phyloP scores from a whole-genome alignment of 2,113 vertebrate genomes.

The Toxostoma redivivum region DNA sequence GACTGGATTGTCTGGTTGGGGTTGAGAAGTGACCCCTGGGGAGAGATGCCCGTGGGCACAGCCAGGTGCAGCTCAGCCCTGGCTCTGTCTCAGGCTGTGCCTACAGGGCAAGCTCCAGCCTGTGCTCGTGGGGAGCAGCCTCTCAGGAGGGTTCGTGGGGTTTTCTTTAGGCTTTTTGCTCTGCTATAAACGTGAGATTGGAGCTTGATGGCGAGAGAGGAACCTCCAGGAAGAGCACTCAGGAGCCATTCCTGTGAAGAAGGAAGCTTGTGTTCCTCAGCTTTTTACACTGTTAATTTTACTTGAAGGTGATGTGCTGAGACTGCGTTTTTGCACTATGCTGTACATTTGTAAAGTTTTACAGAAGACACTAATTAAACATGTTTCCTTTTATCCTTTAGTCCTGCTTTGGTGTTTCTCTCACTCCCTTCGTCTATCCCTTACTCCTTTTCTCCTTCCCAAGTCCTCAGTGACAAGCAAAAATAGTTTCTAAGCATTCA shows the following conservation, averaged over 20 bases:
- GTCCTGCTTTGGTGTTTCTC: not conserved
- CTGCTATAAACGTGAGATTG: not conserved
- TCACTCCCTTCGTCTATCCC: not conserved
- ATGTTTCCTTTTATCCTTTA: conserved; percentile 57
- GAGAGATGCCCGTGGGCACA: not conserved
- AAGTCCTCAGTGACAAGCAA: not conserved
- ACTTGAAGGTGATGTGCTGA: conserved; percentile 59
- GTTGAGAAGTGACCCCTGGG: not conserved
- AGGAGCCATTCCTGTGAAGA: not conserved
- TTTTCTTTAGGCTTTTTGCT: conserved; percentile 39
- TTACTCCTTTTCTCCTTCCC: not conserved
- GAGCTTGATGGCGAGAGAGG: not conserved
- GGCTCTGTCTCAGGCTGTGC: not conserved
- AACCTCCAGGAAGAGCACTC: not conserved
- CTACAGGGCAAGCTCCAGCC: not conserved
- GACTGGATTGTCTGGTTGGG: not conserved
- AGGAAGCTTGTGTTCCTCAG: not conserved
- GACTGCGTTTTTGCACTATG: conserved; percentile 68
- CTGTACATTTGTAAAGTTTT: conserved; percentile 75
- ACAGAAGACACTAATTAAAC: conserved; percentile 64
- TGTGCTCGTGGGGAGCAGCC: not conserved
- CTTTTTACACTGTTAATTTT: conserved; percentile 34
- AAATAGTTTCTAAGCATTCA: not conserved
- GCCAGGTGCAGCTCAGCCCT: not conserved
- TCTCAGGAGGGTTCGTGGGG: not conserved